Conservation (phyloP, 2,888 invertebrate genomes). For the Cosmorhoe ocellata region DNA sequence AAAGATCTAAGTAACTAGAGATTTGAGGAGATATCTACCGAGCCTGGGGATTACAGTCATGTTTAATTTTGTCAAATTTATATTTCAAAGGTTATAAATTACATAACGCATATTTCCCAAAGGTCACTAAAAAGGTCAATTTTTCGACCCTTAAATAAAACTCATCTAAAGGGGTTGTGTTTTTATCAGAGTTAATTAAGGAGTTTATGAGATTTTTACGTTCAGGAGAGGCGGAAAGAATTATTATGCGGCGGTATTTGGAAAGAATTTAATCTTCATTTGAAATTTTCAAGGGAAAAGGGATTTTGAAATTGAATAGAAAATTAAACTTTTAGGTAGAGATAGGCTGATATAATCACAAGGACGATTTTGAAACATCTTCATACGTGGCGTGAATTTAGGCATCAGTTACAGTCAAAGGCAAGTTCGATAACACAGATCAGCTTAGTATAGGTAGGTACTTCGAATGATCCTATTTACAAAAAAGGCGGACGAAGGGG, state of each 20-base stretch:
- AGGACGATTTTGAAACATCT: no score
- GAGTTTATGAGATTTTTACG: conserved; percentile 33
- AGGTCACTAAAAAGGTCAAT: conserved; percentile 18
- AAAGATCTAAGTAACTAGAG: no score
- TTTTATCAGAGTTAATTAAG: conserved; percentile 34
- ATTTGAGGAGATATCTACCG: no score
- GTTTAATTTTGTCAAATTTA: no score
- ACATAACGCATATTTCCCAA: conserved; percentile 2
- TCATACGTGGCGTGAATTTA: no score
- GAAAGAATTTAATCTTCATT: conserved; percentile 17
- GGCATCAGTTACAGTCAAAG: no score
- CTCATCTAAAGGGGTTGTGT: conserved; percentile 23
- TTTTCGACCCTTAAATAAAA: conserved; percentile 4
- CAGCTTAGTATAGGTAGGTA: no score
- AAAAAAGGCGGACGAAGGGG: no score
- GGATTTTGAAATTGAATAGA: conserved; percentile 8
- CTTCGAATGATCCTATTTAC: no score
- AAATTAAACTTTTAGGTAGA: conserved; percentile 1
- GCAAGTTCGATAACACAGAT: no score
- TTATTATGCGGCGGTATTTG: conserved; percentile 21
- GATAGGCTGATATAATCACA: not conserved
- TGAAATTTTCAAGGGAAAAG: conserved; percentile 16
- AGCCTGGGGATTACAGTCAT: no score
- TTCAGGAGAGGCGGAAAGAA: conserved; percentile 17
- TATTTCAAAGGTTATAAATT: no score